These are phyloP conservation scores for Serilophus lunatus DNA, from an alignment of 2,113 vertebrate species.

Conservation along the genomic window DNA sequence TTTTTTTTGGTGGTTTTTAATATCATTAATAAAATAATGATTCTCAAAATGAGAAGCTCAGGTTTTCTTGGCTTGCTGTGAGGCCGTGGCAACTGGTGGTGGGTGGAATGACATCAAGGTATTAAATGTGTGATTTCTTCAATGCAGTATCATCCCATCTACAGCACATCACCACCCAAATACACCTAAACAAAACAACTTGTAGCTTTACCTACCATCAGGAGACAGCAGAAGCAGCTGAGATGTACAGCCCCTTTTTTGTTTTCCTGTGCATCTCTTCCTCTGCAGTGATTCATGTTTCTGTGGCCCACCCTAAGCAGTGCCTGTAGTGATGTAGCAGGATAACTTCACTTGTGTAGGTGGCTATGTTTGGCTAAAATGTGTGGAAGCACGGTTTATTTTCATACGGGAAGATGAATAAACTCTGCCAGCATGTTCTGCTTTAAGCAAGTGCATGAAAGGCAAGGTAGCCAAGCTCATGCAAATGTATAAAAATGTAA, in stretches of 20 bases:
- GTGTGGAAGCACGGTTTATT: constrained; percentile 3
- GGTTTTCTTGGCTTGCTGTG: not conserved
- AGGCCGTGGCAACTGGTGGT: not conserved
- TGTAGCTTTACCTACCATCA: not conserved
- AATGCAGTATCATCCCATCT: not conserved
- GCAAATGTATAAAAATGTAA: not conserved
- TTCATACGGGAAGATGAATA: constrained; percentile 3
- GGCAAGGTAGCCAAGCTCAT: constrained; percentile 32
- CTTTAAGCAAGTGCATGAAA: not conserved
- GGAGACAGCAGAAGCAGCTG: not conserved
- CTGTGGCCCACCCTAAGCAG: not conserved
- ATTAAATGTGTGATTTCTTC: not conserved
- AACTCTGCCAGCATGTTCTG: constrained; percentile 6
- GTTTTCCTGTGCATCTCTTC: not conserved
- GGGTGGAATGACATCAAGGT: not conserved
- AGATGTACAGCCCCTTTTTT: not conserved
- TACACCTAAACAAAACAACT: not conserved
- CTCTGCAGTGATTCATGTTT: not conserved
- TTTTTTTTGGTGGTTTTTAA: not conserved
- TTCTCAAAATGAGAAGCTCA: not conserved
- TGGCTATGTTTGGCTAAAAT: not conserved
- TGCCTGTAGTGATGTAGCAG: not conserved
- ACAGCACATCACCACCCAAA: not conserved
- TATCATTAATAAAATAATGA: accelerated
- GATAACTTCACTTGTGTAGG: not conserved